Percentiles rank a stretch among this genome's conserved stretches.
These are phyloP conservation scores for Scyliorhinus canicula DNA, from an alignment of 2,797 vertebrate genomes.

Conservation along the genomic window DNA sequence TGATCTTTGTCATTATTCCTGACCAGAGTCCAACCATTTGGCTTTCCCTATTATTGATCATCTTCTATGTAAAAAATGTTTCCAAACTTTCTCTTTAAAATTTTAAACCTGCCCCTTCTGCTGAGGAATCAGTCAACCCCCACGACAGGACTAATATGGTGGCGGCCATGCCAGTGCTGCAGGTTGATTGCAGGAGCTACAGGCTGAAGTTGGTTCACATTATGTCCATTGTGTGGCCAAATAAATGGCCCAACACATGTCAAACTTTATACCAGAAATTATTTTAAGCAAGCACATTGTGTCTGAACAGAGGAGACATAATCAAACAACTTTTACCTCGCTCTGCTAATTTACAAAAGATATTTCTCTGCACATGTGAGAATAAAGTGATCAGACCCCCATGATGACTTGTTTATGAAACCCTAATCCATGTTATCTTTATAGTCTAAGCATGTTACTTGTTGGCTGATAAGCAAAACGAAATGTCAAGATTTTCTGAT, in stretches of 20 bases:
- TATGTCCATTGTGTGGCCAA: background rate
- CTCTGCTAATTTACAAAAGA: background rate
- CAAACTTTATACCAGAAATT: background rate
- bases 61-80: background rate
- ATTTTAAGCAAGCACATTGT: background rate
- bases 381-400: background rate
- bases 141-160: background rate
- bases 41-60: background rate
- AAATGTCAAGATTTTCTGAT: background rate
- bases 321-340: background rate
- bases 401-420: background rate
- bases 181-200: background rate
- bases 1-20: background rate
- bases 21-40: too few relatives aligned
- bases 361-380: background rate
- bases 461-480: background rate
- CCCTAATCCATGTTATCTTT: background rate
- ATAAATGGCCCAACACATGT: background rate
- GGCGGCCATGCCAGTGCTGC: too few relatives aligned
- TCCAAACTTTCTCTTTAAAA: background rate
- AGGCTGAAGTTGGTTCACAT: background rate
- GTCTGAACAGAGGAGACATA: background rate
- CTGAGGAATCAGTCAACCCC: background rate
- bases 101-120: background rate
- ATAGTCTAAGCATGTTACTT: constrained; percentile 15